A percentile compares a stretch with the other conserved stretches of the same genome.
These are phyloP conservation scores for Hippocampus comes DNA, from an alignment of 2,113 vertebrate species.

Conservation along the genomic window DNA sequence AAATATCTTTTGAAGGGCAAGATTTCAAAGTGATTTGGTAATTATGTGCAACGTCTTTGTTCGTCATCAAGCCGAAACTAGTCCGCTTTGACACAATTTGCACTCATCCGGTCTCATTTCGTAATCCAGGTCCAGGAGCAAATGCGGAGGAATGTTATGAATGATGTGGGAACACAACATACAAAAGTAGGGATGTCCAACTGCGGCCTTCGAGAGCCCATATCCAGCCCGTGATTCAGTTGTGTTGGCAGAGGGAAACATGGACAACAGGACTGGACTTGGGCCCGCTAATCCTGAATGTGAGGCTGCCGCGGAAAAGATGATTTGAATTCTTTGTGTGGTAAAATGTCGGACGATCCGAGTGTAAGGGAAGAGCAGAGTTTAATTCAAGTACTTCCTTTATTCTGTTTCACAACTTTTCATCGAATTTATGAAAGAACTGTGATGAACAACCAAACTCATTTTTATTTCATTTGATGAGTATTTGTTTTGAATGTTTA, in stretches of 20 bases:
- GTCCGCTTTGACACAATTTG: neutral
- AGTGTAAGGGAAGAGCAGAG: neutral
- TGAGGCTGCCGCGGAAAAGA: neutral
- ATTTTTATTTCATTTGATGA: too few species aligned
- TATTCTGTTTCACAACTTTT: neutral
- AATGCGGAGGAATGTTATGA: neutral
- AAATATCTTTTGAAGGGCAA: neutral
- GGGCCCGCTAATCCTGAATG: neutral
- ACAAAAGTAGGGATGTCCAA: too few species aligned
- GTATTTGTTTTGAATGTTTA: too few species aligned
- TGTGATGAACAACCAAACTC: too few species aligned
- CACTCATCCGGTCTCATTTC: neutral
- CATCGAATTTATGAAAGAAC: too few species aligned
- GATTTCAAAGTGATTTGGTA: neutral
- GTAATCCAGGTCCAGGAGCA: neutral
- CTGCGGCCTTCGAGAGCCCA: too few species aligned
- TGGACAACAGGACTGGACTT: too few species aligned
- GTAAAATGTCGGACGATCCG: neutral
- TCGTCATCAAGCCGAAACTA: neutral
- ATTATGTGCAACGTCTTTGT: neutral
- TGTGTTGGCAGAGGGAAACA: too few species aligned
- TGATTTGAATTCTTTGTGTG: neutral
- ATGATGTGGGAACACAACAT: neutral
- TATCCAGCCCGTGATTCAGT: too few species aligned
- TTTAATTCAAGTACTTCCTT: neutral